Conservation (phyloP, 2,888 invertebrate species). For the Erannis defoliaria region DNA sequence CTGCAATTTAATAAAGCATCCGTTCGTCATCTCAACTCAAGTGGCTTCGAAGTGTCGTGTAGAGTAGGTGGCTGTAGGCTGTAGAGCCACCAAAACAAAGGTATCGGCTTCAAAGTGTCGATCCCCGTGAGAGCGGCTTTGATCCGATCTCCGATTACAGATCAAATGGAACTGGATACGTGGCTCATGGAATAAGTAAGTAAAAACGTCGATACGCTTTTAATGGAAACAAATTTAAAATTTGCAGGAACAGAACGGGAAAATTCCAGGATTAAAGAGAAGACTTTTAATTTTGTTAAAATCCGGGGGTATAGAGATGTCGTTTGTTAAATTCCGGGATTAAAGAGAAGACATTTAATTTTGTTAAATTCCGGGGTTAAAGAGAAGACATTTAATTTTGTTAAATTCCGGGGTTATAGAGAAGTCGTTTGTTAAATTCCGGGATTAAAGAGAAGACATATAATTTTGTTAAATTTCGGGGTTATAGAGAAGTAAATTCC, state of each 20-base stretch:
- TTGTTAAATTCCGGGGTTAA: too few species aligned
- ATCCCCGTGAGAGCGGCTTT: slow-evolving; percentile 26
- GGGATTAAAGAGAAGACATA: too few species aligned
- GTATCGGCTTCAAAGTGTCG: slow-evolving; percentile 33
- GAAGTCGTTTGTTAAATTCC: too few species aligned
- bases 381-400: too few species aligned
- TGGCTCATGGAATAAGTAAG: not conserved
- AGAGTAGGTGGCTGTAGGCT: not conserved
- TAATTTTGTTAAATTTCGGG: too few species aligned
- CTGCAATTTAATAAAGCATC: slow-evolving; percentile 17
- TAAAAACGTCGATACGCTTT: slow-evolving; percentile 1
- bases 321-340: too few species aligned
- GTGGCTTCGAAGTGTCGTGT: slow-evolving; percentile 1
- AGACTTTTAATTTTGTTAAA: too few species aligned
- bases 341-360: too few species aligned
- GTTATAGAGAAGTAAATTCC: too few species aligned
- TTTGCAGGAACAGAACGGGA: not conserved
- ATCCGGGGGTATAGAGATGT: too few species aligned
- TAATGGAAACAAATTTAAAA: not conserved
- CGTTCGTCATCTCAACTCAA: slow-evolving; percentile 14
- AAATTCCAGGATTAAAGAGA: too few species aligned
- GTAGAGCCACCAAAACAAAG: slow-evolving; percentile 28
- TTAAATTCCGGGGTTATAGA: too few species aligned
- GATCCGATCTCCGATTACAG: slow-evolving; percentile 20
- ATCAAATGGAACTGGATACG: slow-evolving; percentile 14